Evolutionary conservation across 1,140 invertebrate genomes (phyloP).

Genomic region (Euwallacea similis): DNA sequence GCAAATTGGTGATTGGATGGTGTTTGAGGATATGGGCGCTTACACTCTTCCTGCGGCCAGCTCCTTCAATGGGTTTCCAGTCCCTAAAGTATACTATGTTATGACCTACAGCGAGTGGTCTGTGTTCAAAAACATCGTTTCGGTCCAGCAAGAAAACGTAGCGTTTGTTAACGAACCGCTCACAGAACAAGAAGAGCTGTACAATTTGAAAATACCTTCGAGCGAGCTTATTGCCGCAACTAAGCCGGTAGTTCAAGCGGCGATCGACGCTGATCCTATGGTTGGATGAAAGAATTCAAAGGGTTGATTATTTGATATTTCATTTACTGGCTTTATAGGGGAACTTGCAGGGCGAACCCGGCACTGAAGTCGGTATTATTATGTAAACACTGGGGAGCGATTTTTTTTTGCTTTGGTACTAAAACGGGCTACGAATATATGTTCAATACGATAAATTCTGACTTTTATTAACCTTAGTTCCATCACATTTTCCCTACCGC

Average conservation of each 20-base stretch:
- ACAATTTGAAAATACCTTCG: slow-evolving; percentile 1
- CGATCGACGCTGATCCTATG: neutral
- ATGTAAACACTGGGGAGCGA: no score
- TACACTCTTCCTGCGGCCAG: slow-evolving; percentile 90
- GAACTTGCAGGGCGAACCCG: no score
- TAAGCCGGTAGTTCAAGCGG: neutral
- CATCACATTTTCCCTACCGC: no score
- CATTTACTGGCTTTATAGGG: no score
- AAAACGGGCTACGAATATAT: no score
- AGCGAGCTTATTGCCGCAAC: neutral
- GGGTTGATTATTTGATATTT: no score
- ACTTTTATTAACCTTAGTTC: no score
- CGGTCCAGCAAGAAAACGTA: neutral
- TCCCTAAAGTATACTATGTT: slow-evolving; percentile 69
- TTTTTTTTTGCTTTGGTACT: no score
- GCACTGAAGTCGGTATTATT: no score
- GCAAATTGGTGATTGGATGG: slow-evolving; percentile 80
- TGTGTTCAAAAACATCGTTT: neutral
- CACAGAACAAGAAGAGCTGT: neutral
- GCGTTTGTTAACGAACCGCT: neutral
- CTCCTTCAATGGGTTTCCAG: slow-evolving; percentile 88
- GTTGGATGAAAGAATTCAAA: slow-evolving; percentile 1
- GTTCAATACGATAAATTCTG: no score
- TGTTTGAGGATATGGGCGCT: slow-evolving; percentile 92
- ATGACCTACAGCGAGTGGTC: slow-evolving; percentile 59